A percentile compares a stretch with the other conserved stretches of the same genome.
Evolutionary conservation across 2,797 vertebrate genomes (phyloP).

Genomic region (Myripristis murdjan): DNA sequence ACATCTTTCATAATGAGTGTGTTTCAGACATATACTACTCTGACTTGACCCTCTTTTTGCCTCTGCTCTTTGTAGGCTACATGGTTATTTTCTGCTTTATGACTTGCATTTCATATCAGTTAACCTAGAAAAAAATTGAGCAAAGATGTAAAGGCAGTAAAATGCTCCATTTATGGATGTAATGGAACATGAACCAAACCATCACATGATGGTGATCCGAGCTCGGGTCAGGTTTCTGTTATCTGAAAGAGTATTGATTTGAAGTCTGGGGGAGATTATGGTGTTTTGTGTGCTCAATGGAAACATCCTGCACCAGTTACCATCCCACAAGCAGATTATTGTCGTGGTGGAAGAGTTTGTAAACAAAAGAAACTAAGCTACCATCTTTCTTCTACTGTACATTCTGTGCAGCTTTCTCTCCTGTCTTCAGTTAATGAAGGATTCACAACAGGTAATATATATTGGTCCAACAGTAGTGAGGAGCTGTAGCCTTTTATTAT

Average conservation of each 20-base stretch:
- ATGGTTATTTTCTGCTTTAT: background rate
- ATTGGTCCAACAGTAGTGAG: conserved; percentile 29
- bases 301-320: conserved; percentile 12
- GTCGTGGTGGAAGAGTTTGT: background rate
- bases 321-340: no score
- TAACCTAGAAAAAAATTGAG: background rate
- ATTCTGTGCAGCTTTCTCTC: conserved; percentile 12
- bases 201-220: conserved; percentile 3
- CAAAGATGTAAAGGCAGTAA: background rate
- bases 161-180: background rate
- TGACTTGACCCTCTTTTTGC: background rate
- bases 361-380: conserved; percentile 18
- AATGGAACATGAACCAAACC: background rate
- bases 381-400: background rate
- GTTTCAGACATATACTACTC: background rate
- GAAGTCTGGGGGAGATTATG: conserved; percentile 27
- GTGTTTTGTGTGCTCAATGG: conserved; percentile 24
- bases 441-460: conserved; percentile 27
- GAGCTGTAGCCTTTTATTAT: conserved; percentile 24
- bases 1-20: background rate
- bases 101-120: background rate
- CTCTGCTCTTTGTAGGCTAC: background rate
- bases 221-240: conserved; percentile 59
- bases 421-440: conserved; percentile 15
- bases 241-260: conserved; percentile 55